A percentile compares a stretch with the other conserved stretches of the same genome.
phyloP scores from a whole-genome alignment of 92 coral and sea anemone species.

The Parazoanthus atlanticus region DNA sequence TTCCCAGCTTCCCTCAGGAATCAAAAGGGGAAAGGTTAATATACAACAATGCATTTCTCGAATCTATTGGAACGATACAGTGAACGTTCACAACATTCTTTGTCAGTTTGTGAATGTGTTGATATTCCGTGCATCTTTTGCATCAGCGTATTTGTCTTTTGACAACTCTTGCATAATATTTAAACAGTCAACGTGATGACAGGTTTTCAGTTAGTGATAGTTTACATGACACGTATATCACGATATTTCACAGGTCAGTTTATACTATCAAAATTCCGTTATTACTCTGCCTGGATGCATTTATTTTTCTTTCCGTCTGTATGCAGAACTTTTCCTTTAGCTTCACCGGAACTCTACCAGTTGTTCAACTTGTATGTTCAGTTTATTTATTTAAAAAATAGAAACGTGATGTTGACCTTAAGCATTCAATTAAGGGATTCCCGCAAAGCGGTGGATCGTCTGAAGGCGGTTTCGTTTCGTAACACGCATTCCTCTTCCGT shows the following conservation, averaged over 20 bases:
- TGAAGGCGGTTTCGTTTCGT: not conserved
- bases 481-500: not conserved
- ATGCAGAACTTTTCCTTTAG: not conserved
- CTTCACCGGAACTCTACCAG: not conserved
- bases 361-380: not conserved
- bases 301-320: not conserved
- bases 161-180: not conserved
- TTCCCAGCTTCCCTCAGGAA: no score
- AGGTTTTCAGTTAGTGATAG: not conserved
- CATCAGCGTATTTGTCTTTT: not conserved
- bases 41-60: no score
- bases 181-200: not conserved
- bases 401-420: not conserved
- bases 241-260: not conserved
- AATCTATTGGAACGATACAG: no score
- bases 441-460: not conserved
- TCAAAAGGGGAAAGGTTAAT: no score
- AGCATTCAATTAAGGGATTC: not conserved
- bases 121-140: not conserved
- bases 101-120: no score
- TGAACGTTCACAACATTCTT: no score
- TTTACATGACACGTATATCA: not conserved
- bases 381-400: no score
- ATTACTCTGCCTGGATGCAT: not conserved
- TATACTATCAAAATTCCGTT: not conserved